Evolutionary conservation across 2,113 vertebrate genomes (phyloP), one percentile per base, ranked within the genome.

Genomic region (Aramus guarauna): DNA sequence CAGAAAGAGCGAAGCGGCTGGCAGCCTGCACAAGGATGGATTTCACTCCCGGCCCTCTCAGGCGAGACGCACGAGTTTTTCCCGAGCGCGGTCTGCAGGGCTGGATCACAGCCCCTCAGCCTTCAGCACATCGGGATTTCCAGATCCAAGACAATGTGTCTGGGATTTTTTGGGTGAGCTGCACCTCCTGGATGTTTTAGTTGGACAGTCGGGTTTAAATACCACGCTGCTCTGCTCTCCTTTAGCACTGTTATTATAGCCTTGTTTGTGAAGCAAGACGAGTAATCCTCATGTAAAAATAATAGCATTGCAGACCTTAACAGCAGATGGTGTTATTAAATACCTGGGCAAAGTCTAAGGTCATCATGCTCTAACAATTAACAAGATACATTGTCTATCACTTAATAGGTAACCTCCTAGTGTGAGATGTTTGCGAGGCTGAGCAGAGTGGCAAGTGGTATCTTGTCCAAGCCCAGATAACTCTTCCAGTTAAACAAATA

Each of bases 241-340:
- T 95, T 97, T 94, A 96, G 85, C 81, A 86, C 74, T 95, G 53
- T 29, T 73, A 92, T 53, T 96, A 75, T 80, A 92, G 77, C 37
- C 56, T 96, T 97, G 96, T 97, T 97, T 95, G 85, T 52, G 52
- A 96, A 97, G 86, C 88, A 96, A 85, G 90, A 97, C 91, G 72
- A 96, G 76, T 94, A 96, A 95, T 96, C 89, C 90, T 96, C 63
- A 94, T 92, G 92, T 92, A 85, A 95, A 98, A 97, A 91, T 90
- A 95, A 92, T 58, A 73, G 66, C 43, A 53, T 85, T 89, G 81
- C 93, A 92, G 68, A 86, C n/a, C 71, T 39, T 94, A 93, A 96
- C 68, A 90, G 92, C 97, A 97, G 97, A 97, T 97, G 96, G 92
- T 97, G 95, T 97, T 96, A 95, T 95, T 98, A 97, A 98, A 97